Conservation (phyloP, 2,888 invertebrate genomes). For the Carabus problematicus region DNA sequence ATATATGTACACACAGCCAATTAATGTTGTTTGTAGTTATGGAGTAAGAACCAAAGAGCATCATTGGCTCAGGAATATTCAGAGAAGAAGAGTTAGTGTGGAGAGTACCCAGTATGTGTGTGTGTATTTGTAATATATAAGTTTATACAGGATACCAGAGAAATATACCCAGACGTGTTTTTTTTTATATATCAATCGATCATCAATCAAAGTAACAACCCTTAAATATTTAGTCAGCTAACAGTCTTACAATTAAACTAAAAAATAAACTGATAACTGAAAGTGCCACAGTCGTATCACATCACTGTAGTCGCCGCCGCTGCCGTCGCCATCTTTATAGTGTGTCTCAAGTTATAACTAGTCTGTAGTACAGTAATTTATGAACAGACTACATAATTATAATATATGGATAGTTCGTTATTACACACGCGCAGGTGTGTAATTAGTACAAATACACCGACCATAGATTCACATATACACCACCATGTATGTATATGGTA, state of each 20-base stretch:
- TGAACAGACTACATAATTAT: constrained; percentile 5
- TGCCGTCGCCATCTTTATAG: background rate
- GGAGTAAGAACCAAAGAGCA: no score
- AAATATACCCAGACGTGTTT: constrained; percentile 35
- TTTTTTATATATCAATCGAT: background rate
- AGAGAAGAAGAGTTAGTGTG: no score
- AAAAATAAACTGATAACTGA: constrained; percentile 56
- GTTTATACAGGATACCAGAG: constrained; percentile 32
- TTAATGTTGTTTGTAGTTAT: constrained; percentile 16
- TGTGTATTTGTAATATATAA: background rate
- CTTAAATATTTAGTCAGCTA: constrained; percentile 51
- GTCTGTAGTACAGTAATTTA: background rate
- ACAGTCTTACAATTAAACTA: constrained; percentile 59
- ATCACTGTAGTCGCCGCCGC: background rate
- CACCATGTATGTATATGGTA: no score
- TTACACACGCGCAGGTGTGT: no score
- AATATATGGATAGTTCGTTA: background rate
- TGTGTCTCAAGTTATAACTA: no score
- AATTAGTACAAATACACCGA: no score
- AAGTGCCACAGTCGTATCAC: constrained; percentile 50
- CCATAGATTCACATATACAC: no score
- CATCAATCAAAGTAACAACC: constrained; percentile 38
- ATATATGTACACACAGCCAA: constrained; percentile 40
- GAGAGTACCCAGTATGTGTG: no score
- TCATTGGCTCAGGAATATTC: no score